Evolutionary conservation across 1,140 invertebrate genomes (phyloP), one percentile per base, ranked within the genome.

Genomic region (Phocides pigmalion): DNA sequence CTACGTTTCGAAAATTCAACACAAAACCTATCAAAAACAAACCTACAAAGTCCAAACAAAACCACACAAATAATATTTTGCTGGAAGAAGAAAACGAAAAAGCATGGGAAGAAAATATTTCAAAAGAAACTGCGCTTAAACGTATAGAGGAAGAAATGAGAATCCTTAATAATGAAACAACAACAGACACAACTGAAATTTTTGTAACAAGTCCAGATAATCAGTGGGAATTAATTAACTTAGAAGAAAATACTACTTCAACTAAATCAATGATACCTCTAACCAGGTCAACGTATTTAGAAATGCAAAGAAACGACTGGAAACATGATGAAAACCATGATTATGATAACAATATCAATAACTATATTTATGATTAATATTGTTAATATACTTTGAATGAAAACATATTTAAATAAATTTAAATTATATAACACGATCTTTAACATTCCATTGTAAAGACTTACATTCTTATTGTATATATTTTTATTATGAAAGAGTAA

Each of bases 281-380:
- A 19, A 72, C 61, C 28, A 70, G 74, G 63, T 69, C 81, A 12
- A 72, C 68, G 56, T 87, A 85, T 72, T 75, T 89, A 54, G 76
- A 87, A 56, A 82, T 89, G 49, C 73, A 76, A 39, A 74, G 79
- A 51, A 86, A 74, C 64, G 65, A 79, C 28, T 82, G 78, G 73
- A 81, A 70, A 66, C 67, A 66, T 1, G 79, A 84, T 14, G 72
- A 82, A 12, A 71, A 66, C 20, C 37, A 64, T 25, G 72, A 87
- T 59, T 84, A 73, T 66, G 77, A 82, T 66, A 59, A 64, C 25
- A 74, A 77, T 46, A 62, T 73, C 0, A 74, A 69, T 56, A 35
- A 35, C 32, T n/a, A n/a, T 8, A n/a, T 35, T 35, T 35, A 28
- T 28, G 25, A 28, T 2, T 28, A 28, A 8, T 8, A 8, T 28